phyloP scores from a whole-genome alignment of 2,888 invertebrate species.

The Dioctria linearis region DNA sequence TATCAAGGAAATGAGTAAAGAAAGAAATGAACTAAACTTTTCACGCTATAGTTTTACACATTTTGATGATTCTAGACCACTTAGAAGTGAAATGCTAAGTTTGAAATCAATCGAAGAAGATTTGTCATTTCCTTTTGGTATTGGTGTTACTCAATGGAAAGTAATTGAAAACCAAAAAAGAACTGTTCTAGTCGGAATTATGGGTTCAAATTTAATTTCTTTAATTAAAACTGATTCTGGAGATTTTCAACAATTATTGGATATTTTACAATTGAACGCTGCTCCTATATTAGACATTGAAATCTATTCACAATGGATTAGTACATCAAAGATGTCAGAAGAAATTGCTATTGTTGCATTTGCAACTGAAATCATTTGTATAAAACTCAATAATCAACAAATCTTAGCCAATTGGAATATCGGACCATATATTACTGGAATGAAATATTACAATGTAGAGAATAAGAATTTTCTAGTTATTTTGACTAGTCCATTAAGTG shows the following conservation, averaged over 20 bases:
- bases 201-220: conserved; percentile 62
- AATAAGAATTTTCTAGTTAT: conserved; percentile 63
- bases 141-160: conserved; percentile 66
- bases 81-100: conserved; percentile 65
- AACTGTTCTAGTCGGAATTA: conserved; percentile 65
- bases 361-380: conserved; percentile 64
- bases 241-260: conserved; percentile 21
- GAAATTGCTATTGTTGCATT: conserved; percentile 61
- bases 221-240: conserved; percentile 57
- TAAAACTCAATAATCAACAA: conserved; percentile 60
- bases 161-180: conserved; percentile 63
- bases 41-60: conserved; percentile 50
- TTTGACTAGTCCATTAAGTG: conserved; percentile 59
- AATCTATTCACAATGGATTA: conserved; percentile 65
- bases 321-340: conserved; percentile 61
- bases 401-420: conserved; percentile 66
- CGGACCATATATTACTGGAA: conserved; percentile 60
- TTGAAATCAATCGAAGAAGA: conserved; percentile 67
- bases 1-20: conserved; percentile 60
- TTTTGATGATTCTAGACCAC: conserved; percentile 44
- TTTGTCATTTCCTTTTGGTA: conserved; percentile 63
- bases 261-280: conserved; percentile 26
- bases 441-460: conserved; percentile 64
- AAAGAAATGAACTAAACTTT: conserved; percentile 55
- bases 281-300: conserved; percentile 57